Evolutionary conservation across 2,797 vertebrate species (phyloP), one percentile per base, ranked within the genome.

Genomic region (Manis javanica): DNA sequence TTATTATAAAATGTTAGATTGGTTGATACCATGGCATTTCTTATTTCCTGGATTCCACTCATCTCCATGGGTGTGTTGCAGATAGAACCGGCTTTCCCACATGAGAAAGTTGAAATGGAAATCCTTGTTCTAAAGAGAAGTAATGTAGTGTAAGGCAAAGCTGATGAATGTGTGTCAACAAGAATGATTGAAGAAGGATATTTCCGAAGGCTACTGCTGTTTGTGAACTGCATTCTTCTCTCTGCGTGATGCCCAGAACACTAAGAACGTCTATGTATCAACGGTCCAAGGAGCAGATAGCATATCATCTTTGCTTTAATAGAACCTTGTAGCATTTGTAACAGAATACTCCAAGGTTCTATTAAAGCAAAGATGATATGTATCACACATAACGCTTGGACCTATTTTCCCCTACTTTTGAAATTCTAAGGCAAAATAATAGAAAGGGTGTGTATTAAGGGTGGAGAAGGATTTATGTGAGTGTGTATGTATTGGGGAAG

Each of bases 211-310:
- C 66, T 97, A 53, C 49, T 64, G 94, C 95, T 95, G 5, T 53
- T 96, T 97, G 51, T 95, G 55, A 90, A 93, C 59, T 96, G 87
- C 49, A 92, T 71, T 97, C 74, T 97, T 63, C 42, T 51, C 49
- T 31, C 46, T 78, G 59, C 95, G 87, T 96, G 78, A 95, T 92
- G 98, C 87, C 97, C 94, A 90, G 95, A 96, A 93, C 63, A 87
- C 84, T 93, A 39, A 78, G 64, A 98, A 98, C 97, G 97, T 97
- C n/a, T 61, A 77, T 89, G 18, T 89, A 89, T 96, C 87, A 84
- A 13, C 95, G 42, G 94, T 81, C 81, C 95, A 96, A 96, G 83
- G 37, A 97, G 69, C 53, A 97, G 98, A 85, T 12, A 81, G n/a
- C 26, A 5, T 88, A n/a, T n/a, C n/a, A n/a, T n/a, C n/a, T n/a